These are phyloP conservation scores for Drosophila paramelanica DNA, from an alignment of 2,888 invertebrate species.

Conservation along the genomic window DNA sequence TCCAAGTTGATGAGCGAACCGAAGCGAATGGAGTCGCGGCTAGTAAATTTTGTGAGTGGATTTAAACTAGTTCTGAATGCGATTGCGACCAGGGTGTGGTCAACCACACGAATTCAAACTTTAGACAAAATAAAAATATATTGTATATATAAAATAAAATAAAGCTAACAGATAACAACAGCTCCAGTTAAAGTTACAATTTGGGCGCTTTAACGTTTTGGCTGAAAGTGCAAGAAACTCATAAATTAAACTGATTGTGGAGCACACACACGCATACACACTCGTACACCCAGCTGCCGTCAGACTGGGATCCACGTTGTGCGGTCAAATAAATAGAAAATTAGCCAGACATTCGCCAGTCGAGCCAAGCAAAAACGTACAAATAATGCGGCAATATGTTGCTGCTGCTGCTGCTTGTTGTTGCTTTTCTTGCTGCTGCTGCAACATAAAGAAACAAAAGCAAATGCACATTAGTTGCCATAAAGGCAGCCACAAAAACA, in stretches of 20 bases:
- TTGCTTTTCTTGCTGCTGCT: constrained; percentile 24
- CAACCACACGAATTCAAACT: constrained; percentile 71
- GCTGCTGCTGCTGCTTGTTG: constrained; percentile 21
- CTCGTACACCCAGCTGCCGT: constrained; percentile 15
- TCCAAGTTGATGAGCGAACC: constrained; percentile 63
- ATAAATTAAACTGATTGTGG: constrained; percentile 66
- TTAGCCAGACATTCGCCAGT: constrained; percentile 72
- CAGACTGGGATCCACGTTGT: constrained; percentile 49
- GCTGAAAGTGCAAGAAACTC: constrained; percentile 75
- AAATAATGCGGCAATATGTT: constrained; percentile 61
- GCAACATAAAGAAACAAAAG: constrained; percentile 74
- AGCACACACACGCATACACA: constrained; percentile 6
- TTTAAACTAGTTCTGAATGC: constrained; percentile 49
- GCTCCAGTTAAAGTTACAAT: constrained; percentile 21
- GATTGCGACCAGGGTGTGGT: constrained; percentile 34
- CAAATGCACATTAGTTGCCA: constrained; percentile 69
- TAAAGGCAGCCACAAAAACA: constrained; percentile 59
- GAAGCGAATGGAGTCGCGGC: constrained; percentile 6
- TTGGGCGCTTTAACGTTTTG: constrained; percentile 48
- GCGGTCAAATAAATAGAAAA: constrained; percentile 81
- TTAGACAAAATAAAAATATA: constrained; percentile 24
- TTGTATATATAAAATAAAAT: constrained; percentile 3
- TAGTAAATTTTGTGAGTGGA: constrained; percentile 16
- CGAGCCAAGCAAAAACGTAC: constrained; percentile 46
- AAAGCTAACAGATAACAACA: constrained; percentile 18